Evolutionary conservation across 2,888 invertebrate genomes (phyloP), one percentile per base, ranked within the genome.

Genomic region (Acanthosepion lycidas): DNA sequence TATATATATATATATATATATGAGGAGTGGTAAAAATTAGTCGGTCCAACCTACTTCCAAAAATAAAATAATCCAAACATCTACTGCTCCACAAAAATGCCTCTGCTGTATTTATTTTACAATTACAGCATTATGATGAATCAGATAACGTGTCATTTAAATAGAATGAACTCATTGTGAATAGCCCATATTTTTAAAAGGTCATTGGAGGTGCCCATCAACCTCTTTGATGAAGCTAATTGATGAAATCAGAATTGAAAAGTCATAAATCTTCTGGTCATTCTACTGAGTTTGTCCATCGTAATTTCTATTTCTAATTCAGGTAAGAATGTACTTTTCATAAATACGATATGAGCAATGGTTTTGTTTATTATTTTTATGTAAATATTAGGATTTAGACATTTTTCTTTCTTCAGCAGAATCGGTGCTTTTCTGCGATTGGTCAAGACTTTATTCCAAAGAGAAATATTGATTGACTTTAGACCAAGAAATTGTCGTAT

Each of bases 371-470:
- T 78, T n/a, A 15, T 2, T 78, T 78, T 78, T 78, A 15, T 33
- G n/a, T n/a, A 78, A n/a, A 78, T 78, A n/a, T n/a, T 78, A 78
- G 4, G 9, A 78, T n/a, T 78, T 33, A 8, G 8, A 9, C 33
- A 33, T 78, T 18, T 78, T 78, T 78, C n/a, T 33, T 78, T 78
- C n/a, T 78, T 78, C n/a, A 33, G 33, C 15, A n/a, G 20, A 20
- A n/a, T 2, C 42, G 42, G n/a, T 18, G n/a, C 78, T 78, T 78
- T 33, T 18, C 12, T 33, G 78, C 4, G 18, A 78, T 78, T 78
- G 78, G 78, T 78, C 78, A 78, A 78, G 78, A 78, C n/a, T n/a
- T 33, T n/a, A 78, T 78, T 78, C 78, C n/a, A 33, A 78, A 78
- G n/a, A 78, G 78, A 78, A 78, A 78, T 78, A 78, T 78, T 78